Base-by-base conservation (phyloP, 2,113 vertebrate genomes). In the Caracal caracal region DNA sequence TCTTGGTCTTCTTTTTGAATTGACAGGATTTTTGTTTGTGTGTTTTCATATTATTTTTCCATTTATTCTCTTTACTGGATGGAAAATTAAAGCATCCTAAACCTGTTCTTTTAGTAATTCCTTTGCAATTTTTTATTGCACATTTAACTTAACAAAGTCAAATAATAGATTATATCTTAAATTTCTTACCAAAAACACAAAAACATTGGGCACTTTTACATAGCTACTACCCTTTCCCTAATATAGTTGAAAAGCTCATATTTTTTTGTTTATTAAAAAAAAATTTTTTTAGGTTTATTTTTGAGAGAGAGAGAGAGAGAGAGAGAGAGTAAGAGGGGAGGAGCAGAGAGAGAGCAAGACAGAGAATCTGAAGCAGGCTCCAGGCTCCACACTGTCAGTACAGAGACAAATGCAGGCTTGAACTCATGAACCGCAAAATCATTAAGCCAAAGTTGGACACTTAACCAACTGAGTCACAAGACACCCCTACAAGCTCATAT, bases 31-130 rank as follows among this genome's bases (percentile, higher is more conserved):
- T 96, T 22, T 59, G 56, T 59, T 61, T 68, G 4, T 94, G 65
- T 63, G 35, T 81, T 92, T 78, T 82, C 59, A 26, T 73, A 35
- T 5, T 53, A 9, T 56, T 83, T 76, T 80, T 30, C 49, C 13
- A 40, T 30, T 56, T 68, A 63, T 61, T 78, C 15, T 8, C 26
- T 80, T 95, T 78, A 28, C 26, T 70, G 35, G 30, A n/a, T 75
- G 66, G 30, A 43, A 93, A 94, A 88, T 84, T 73, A 94, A 84
- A 95, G 35, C 49, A 93, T 12, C 20, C 56, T 56, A 35, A 65
- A 92, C 33, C 20, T 70, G 30, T 92, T 66, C 17, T 91, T 85
- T 94, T 61, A 49, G 28, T 78, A 15, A 82, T 33, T 89, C 22
- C 47, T 92, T 86, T 87, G 19, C 49, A 94, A 92, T 49, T 43